A percentile compares a stretch with the other conserved stretches of the same genome.
phyloP scores from a whole-genome alignment of 2,888 invertebrate genomes.

The Eudemis profundana region DNA sequence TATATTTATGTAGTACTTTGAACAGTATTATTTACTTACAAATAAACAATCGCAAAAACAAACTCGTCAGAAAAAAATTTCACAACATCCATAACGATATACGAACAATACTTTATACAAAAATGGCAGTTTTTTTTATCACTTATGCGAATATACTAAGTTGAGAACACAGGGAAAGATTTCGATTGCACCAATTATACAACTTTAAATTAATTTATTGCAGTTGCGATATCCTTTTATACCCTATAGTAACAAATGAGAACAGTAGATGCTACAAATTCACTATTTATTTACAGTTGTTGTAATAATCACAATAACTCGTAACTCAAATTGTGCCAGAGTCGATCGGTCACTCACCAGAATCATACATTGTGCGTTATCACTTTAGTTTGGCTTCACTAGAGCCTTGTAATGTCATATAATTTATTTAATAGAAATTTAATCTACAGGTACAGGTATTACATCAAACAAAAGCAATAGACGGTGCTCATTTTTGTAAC shows the following conservation, averaged over 20 bases:
- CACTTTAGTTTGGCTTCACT: constrained; percentile 10
- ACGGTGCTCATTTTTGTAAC: too few relatives aligned
- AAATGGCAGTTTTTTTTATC: constrained; percentile 81
- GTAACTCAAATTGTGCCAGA: constrained; percentile 61
- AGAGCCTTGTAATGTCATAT: background rate
- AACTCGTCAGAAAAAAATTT: constrained; percentile 29
- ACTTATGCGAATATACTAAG: constrained; percentile 74
- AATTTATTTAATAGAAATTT: background rate
- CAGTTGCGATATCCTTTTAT: constrained; percentile 59
- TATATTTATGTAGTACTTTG: constrained; percentile 45
- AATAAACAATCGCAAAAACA: constrained; percentile 45
- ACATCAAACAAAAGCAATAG: background rate
- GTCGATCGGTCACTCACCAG: constrained; percentile 63
- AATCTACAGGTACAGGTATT: background rate
- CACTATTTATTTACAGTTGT: constrained; percentile 61
- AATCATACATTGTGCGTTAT: constrained; percentile 63
- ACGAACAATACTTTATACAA: constrained; percentile 65
- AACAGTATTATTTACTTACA: constrained; percentile 30
- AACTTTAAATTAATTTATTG: constrained; percentile 68
- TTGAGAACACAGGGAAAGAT: constrained; percentile 62
- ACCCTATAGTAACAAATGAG: constrained; percentile 54
- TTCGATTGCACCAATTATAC: constrained; percentile 54
- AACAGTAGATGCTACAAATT: constrained; percentile 54
- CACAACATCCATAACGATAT: constrained; percentile 51
- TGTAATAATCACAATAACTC: constrained; percentile 57